A percentile compares a stretch with the other conserved stretches of the same genome.
These are phyloP conservation scores for Leucopternis melanops DNA, from an alignment of 2,113 vertebrate genomes.

Conservation along the genomic window DNA sequence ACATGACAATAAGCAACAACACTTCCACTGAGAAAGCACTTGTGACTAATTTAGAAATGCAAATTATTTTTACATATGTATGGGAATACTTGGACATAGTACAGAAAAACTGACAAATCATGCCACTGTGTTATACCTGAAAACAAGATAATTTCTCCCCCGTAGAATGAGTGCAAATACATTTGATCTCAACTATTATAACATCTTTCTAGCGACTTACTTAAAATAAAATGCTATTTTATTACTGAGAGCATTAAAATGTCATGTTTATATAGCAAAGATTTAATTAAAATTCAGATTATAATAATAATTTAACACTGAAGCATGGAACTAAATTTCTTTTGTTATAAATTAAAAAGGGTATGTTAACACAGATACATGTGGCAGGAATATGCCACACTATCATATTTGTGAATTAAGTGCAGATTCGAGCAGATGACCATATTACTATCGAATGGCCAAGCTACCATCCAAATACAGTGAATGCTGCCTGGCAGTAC, in stretches of 20 bases:
- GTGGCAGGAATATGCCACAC: not conserved
- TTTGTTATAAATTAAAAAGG: not conserved
- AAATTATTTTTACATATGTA: not conserved
- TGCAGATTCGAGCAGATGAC: not conserved
- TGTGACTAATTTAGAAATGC: not conserved
- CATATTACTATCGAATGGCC: not conserved
- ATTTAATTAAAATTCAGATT: slow-evolving; percentile 35
- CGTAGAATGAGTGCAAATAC: not conserved
- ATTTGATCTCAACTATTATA: not conserved
- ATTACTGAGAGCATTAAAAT: slow-evolving; percentile 26
- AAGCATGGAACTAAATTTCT: not conserved
- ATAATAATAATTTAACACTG: not conserved
- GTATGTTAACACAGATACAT: not conserved
- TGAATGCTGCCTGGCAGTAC: not conserved
- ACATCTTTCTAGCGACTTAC: not conserved
- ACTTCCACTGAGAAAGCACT: not conserved
- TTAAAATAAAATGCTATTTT: slow-evolving; percentile 26
- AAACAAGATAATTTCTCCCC: not conserved
- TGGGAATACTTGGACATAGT: not conserved
- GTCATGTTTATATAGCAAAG: not conserved
- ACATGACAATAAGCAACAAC: not conserved
- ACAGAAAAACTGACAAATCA: not conserved
- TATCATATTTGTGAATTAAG: not conserved
- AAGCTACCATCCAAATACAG: not conserved
- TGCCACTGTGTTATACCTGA: not conserved